These are phyloP conservation scores for Neoascia interrupta DNA, from an alignment of 2,888 invertebrate species.

Conservation along the genomic window DNA sequence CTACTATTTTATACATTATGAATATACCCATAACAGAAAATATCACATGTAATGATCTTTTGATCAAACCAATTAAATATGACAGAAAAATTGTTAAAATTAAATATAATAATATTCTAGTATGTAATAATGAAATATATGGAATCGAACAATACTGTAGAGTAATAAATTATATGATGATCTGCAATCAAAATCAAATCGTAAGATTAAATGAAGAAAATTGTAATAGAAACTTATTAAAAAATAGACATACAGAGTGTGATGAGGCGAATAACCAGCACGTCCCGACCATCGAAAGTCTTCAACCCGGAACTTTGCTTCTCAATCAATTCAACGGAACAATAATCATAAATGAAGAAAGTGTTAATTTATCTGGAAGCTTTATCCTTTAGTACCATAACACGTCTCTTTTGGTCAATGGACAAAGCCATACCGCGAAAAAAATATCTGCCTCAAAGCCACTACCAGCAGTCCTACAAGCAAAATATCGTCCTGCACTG, in stretches of 20 bases:
- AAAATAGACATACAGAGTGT: constrained; percentile 1
- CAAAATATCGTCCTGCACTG: too few relatives aligned
- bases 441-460: too few relatives aligned
- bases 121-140: neutral
- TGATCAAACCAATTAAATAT: constrained; percentile 55
- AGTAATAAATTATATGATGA: neutral
- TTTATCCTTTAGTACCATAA: constrained; percentile 9
- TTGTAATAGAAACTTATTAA: neutral
- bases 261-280: neutral
- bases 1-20: constrained; percentile 53
- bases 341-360: constrained; percentile 4
- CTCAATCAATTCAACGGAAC: constrained; percentile 17
- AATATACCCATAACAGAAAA: constrained; percentile 45
- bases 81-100: constrained; percentile 24
- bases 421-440: neutral
- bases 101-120: neutral
- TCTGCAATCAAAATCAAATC: constrained; percentile 3
- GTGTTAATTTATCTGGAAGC: neutral
- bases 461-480: too few relatives aligned
- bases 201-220: constrained; percentile 1
- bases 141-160: constrained; percentile 10
- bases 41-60: constrained; percentile 39
- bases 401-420: neutral
- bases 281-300: neutral
- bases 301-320: neutral